Percentiles rank a stretch among this genome's conserved stretches.
Evolutionary conservation across 2,797 vertebrate species (phyloP).

Genomic region (Diglossa cyanea): DNA sequence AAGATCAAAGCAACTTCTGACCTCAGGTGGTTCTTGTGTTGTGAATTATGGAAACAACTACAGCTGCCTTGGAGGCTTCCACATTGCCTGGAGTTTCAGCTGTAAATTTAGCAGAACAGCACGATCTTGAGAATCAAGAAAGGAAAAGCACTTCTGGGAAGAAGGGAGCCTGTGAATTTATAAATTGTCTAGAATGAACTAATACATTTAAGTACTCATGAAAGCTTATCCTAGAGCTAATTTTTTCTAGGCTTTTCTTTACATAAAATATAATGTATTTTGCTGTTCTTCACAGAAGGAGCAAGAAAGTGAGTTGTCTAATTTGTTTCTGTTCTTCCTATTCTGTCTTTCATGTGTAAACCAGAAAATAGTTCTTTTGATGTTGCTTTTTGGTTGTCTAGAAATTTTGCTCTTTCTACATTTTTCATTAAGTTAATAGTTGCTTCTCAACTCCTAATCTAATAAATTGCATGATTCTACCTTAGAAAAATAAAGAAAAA

Average conservation of each 20-base stretch:
- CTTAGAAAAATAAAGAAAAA: background rate
- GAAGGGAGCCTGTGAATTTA: background rate
- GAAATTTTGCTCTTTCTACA: background rate
- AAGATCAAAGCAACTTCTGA: background rate
- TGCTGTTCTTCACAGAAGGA: background rate
- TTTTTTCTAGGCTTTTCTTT: background rate
- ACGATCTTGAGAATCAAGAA: background rate
- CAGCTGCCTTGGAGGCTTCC: background rate
- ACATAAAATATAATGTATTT: background rate
- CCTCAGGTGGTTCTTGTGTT: background rate
- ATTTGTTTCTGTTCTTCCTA: background rate
- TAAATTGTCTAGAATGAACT: background rate
- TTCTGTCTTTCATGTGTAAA: background rate
- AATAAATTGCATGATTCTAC: background rate
- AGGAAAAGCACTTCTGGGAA: background rate
- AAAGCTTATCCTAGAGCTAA: background rate
- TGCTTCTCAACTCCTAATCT: background rate
- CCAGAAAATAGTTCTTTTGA: background rate
- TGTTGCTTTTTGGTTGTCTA: background rate
- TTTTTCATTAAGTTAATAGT: background rate
- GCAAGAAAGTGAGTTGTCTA: background rate
- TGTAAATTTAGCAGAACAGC: background rate
- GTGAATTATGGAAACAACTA: background rate
- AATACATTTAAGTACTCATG: background rate
- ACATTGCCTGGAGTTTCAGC: background rate